These are phyloP conservation scores for Drosophila peninsularis DNA, from an alignment of 2,888 invertebrate species.

Conservation along the genomic window DNA sequence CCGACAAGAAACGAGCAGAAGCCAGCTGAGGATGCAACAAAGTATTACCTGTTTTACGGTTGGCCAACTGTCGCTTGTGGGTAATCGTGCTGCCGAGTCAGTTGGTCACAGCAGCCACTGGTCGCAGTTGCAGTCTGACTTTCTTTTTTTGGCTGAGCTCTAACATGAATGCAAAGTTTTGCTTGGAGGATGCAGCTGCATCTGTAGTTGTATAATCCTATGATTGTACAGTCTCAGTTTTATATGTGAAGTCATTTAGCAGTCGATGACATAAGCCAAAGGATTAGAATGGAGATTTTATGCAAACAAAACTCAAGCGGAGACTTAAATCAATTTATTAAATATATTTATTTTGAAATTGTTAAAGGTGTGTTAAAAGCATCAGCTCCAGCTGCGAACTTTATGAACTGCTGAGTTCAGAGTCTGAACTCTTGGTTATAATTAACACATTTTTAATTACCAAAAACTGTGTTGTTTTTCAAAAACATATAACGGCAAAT, in stretches of 20 bases:
- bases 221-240: conserved; percentile 28
- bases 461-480: background rate
- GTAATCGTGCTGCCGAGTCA: conserved; percentile 68
- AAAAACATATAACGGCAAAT: background rate
- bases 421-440: background rate
- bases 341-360: background rate
- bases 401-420: background rate
- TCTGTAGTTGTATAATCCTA: conserved; percentile 58
- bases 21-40: conserved; percentile 63
- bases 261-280: background rate
- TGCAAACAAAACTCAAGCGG: no score
- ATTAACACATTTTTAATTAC: background rate
- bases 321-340: background rate
- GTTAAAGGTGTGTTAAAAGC: background rate
- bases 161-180: conserved; percentile 16
- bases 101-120: conserved; percentile 41
- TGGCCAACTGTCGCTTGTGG: conserved; percentile 53
- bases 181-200: conserved; percentile 25
- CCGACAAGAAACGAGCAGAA: conserved; percentile 32
- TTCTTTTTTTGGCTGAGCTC: conserved; percentile 46
- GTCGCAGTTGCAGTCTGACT: conserved; percentile 40
- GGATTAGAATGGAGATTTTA: background rate
- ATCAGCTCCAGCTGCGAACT: conserved; percentile 3
- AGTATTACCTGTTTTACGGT: conserved; percentile 60
- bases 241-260: background rate